phyloP scores from a whole-genome alignment of 2,113 vertebrate species.

The Columba livia region DNA sequence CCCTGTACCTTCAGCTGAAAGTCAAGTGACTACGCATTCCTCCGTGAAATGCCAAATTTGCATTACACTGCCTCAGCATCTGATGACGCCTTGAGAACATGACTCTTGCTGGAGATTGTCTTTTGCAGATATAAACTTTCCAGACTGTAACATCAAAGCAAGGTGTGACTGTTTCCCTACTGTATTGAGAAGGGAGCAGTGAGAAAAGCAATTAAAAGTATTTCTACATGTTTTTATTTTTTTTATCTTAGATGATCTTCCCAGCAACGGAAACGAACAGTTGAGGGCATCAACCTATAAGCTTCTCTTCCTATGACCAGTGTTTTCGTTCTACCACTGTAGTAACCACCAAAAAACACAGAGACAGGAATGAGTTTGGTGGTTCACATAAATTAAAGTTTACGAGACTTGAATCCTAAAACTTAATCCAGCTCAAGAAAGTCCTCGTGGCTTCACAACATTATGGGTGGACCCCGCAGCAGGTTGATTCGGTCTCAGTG shows the following conservation, averaged over 20 bases:
- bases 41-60: not conserved
- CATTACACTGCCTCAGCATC: not conserved
- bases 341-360: not conserved
- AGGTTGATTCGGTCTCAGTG: not conserved
- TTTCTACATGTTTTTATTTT: not conserved
- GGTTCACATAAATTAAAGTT: not conserved
- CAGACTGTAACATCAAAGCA: conserved; percentile 46
- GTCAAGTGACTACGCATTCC: not conserved
- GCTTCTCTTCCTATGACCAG: not conserved
- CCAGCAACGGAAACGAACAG: not conserved
- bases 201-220: conserved; percentile 42
- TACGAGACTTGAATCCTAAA: not conserved
- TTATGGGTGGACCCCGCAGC: not conserved
- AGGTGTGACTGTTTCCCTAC: conserved; percentile 50
- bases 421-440: not conserved
- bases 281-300: not conserved
- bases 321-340: not conserved
- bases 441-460: not conserved
- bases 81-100: conserved; percentile 40
- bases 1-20: not conserved
- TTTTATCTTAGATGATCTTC: conserved; percentile 20
- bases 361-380: not conserved
- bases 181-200: conserved; percentile 6
- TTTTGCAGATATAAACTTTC: conserved; percentile 55
- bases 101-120: conserved; percentile 37